Percentiles rank a stretch among this genome's conserved stretches.
These are phyloP conservation scores for Abrostola tripartita DNA, from an alignment of 2,888 invertebrate genomes.

Conservation along the genomic window DNA sequence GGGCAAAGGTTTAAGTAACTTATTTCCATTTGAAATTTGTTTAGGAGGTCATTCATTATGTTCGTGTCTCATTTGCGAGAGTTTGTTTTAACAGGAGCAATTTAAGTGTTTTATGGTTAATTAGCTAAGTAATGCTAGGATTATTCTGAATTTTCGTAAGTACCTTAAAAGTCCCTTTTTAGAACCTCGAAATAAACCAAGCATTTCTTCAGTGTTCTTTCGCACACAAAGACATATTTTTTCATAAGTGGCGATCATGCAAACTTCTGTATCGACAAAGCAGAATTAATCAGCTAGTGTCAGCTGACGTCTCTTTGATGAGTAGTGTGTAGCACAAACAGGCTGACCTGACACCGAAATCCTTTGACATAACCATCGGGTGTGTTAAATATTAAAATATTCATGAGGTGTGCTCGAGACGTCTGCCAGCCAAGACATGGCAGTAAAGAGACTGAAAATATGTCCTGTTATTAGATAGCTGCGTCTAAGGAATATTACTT, in stretches of 20 bases:
- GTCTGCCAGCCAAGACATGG: slow-evolving; percentile 43
- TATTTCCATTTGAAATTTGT: slow-evolving; percentile 36
- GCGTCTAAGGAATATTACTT: slow-evolving; percentile 17
- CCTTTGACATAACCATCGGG: slow-evolving; percentile 60
- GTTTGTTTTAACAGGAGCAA: slow-evolving; percentile 21
- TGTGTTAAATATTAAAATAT: slow-evolving; percentile 73
- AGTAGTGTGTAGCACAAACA: slow-evolving; percentile 50
- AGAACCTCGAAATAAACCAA: too few relatives aligned
- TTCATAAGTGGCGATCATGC: background rate
- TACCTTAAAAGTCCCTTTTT: too few relatives aligned
- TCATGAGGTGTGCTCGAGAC: slow-evolving; percentile 62
- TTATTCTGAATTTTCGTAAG: background rate
- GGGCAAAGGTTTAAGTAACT: slow-evolving; percentile 31
- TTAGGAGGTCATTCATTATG: slow-evolving; percentile 34
- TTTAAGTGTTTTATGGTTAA: slow-evolving; percentile 36
- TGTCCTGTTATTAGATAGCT: slow-evolving; percentile 34
- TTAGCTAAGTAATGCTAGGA: slow-evolving; percentile 6
- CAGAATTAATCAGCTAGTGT: slow-evolving; percentile 25
- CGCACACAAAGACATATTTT: background rate
- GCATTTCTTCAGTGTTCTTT: background rate
- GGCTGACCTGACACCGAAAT: slow-evolving; percentile 40
- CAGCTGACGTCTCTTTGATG: slow-evolving; percentile 55
- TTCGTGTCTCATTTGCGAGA: slow-evolving; percentile 40
- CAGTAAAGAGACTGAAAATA: slow-evolving; percentile 53
- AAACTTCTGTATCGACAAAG: slow-evolving; percentile 11